Base-by-base conservation (phyloP, 2,113 vertebrate genomes). In the Pipra filicauda region DNA sequence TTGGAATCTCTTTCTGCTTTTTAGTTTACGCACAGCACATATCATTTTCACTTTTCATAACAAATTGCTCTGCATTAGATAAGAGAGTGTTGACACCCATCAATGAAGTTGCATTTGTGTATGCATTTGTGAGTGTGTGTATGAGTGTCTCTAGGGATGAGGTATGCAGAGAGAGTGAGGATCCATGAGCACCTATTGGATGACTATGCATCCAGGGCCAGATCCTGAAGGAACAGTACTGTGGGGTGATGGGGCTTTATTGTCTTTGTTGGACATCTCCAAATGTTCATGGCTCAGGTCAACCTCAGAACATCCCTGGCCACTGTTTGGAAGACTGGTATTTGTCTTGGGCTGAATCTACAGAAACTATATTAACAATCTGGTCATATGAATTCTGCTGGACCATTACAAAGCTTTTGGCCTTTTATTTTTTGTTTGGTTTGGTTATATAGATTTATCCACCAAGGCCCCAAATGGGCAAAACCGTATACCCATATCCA, bases 171-270 rank as follows among this genome's bases (percentile, higher is more conserved):
- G 13, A 73, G 18, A 62, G 2, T 28, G 33, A 73, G 21, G 24
- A 57, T 51, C 24, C 21, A 35, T 26, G 24, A 57, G 5, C 24
- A 51, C 3, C 7, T 54, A 11, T 12, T 41, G 18, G 8, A 41
- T 33, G 23, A 23, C 48, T 54, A 1, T 30, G 19, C 51, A 8
- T 24, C 26, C 27, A 59, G 54, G 18, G 5, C 6, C 15, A 62
- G 6, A 2, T 67, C 37, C 48, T 54, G 46, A 6, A 10, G 3
- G 0, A 4, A 17, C 15, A 26, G 12, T 71, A 19, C 24, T 62
- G 26, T 5, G 1, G n/a, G 5, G 4, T 1, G 6, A 0, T 7
- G 14, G 2, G 22, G 6, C 4, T 75, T 9, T 46, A 0, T 37
- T 35, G 11, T 1, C 5, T 73, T 48, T 62, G 1, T 19, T 52